phyloP scores from a whole-genome alignment of 2,888 invertebrate species.

The Nemoura dubitans region DNA sequence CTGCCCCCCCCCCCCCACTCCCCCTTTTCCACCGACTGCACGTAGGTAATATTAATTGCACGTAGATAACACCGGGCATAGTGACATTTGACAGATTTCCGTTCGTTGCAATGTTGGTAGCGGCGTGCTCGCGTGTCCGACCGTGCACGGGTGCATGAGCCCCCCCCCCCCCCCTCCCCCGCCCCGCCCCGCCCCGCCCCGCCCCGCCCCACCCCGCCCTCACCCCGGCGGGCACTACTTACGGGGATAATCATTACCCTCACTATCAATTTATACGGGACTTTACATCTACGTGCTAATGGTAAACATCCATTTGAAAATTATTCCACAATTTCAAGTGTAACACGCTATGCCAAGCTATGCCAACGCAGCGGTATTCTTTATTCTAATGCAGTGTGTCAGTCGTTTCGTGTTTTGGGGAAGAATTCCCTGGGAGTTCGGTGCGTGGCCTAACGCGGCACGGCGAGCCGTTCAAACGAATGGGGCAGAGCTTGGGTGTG shows the following conservation, averaged over 20 bases:
- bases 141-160: neutral
- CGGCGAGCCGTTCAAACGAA: neutral
- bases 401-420: neutral
- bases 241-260: constrained; percentile 26
- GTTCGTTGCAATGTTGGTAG: neutral
- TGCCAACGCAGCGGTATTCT: neutral
- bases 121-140: neutral
- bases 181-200: neutral
- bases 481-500: neutral
- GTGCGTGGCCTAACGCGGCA: neutral
- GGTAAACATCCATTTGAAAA: constrained; percentile 42
- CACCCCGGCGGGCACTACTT: neutral
- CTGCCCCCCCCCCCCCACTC: neutral
- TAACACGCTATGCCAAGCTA: constrained; percentile 25
- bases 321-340: constrained; percentile 22
- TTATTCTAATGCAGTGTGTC: neutral
- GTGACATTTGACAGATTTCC: neutral
- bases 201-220: no score
- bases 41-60: neutral
- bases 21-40: neutral
- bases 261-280: constrained; percentile 37
- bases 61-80: neutral
- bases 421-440: neutral
- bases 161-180: neutral
- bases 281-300: constrained; percentile 30